phyloP scores from a whole-genome alignment of 2,113 vertebrate genomes.

The Otolemur garnettii region DNA sequence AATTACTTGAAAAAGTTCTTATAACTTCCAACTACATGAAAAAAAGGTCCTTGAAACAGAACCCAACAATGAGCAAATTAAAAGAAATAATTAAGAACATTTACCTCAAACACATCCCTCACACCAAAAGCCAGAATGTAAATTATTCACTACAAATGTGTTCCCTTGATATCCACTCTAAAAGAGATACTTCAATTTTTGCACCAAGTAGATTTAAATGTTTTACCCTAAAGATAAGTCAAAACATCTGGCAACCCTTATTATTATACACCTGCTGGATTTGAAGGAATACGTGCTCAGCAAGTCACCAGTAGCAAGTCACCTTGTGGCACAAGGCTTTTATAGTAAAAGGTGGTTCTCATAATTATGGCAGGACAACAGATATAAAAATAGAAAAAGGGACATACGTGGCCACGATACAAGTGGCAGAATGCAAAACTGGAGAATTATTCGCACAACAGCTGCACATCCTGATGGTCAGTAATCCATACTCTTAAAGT shows the following conservation, averaged over 20 bases:
- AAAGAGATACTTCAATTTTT: slow-evolving; percentile 32
- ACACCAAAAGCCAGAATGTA: background rate
- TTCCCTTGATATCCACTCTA: slow-evolving; percentile 13
- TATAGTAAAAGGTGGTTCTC: background rate
- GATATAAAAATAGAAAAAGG: background rate
- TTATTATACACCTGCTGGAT: background rate
- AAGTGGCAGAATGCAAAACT: background rate
- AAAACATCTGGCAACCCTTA: background rate
- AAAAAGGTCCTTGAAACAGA: slow-evolving; percentile 11
- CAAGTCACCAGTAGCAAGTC: background rate
- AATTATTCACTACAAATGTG: slow-evolving; percentile 17
- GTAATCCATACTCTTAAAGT: background rate
- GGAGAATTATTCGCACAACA: background rate
- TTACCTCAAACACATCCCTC: background rate
- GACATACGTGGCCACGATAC: background rate
- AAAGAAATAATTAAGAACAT: slow-evolving; percentile 50
- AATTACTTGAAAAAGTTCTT: slow-evolving; percentile 32
- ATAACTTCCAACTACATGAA: slow-evolving; percentile 24
- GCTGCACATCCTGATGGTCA: background rate
- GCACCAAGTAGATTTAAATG: slow-evolving; percentile 4
- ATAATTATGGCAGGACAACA: background rate
- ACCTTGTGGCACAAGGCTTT: no score
- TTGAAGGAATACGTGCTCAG: background rate
- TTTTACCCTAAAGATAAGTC: slow-evolving; percentile 23
- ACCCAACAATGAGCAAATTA: slow-evolving; percentile 24